These are phyloP conservation scores for Knipowitschia caucasica DNA, from an alignment of 2,797 vertebrate species.

Conservation along the genomic window DNA sequence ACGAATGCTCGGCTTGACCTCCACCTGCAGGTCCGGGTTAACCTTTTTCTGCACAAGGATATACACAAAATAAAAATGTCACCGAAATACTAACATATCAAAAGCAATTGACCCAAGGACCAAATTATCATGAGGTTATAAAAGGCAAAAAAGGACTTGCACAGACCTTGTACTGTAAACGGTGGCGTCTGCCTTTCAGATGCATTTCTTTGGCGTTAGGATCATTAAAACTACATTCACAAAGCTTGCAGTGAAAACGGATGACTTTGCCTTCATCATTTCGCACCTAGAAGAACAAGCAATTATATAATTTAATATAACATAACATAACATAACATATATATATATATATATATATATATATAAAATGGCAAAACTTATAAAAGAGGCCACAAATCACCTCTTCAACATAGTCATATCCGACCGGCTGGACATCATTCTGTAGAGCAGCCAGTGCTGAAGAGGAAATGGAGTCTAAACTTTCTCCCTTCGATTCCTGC, in stretches of 20 bases:
- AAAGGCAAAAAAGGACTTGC: neutral
- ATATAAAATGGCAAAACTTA: too few relatives aligned
- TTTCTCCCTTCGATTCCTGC: slow-evolving; percentile 64
- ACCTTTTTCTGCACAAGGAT: slow-evolving; percentile 89
- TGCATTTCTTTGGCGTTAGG: slow-evolving; percentile 99
- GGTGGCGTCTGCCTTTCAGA: slow-evolving; percentile 90
- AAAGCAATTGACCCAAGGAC: neutral
- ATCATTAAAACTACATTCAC: slow-evolving; percentile 98
- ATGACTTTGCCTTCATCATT: slow-evolving; percentile 99
- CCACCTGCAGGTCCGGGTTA: slow-evolving; percentile 97
- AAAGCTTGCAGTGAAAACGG: slow-evolving; percentile 96
- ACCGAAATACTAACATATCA: neutral
- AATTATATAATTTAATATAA: too few relatives aligned
- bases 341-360: too few relatives aligned
- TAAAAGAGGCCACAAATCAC: slow-evolving; percentile 46
- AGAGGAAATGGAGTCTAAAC: slow-evolving; percentile 80
- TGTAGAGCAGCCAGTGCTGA: slow-evolving; percentile 88
- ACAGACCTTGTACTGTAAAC: slow-evolving; percentile 92
- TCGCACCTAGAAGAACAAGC: slow-evolving; percentile 77
- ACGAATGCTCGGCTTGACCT: slow-evolving; percentile 96
- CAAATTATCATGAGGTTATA: neutral
- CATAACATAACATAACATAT: too few relatives aligned
- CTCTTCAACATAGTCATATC: slow-evolving; percentile 98
- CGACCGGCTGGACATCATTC: slow-evolving; percentile 95
- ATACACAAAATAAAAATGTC: neutral